Base-by-base conservation (phyloP, 2,797 vertebrate species). In the Uromys caudimaculatus region DNA sequence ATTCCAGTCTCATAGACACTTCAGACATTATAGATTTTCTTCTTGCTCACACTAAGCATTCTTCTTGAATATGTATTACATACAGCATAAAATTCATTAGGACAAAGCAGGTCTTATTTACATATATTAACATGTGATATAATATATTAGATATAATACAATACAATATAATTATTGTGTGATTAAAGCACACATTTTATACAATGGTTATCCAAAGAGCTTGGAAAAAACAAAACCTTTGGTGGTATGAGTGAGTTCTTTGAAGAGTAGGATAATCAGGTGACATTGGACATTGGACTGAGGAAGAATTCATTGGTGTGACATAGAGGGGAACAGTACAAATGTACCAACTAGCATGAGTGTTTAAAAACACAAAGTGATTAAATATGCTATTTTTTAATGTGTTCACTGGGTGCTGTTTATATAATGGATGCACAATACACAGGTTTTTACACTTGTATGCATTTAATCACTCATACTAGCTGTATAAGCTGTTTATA, bases 51-150 rank as follows among this genome's bases (percentile, higher is more conserved):
- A 56, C 12, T 60, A 21, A 1, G 38, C 35, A 29, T 75, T 95
- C 11, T 41, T 75, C n/a, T 54, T 83, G 19, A 62, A 32, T 75
- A 88, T 78, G 17, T 3, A 67, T 64, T 81, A 92, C 17, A 81
- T 89, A 83, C n/a, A 82, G 12, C 44, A 77, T 85, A 90, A 96
- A 91, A 73, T 64, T 86, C 29, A 64, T 56, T 67, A 87, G 60
- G 47, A 64, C 8, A 23, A 32, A 79, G 19, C 0, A 52, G 44
- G 16, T 71, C 54, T 62, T 89, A 64, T 89, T 90, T 60, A 75
- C 14, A 67, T 44, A 44, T 35, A 4, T 69, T 69, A 67, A 76
- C 41, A 11, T 69, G 38, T 27, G 27, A 50, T 83, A 23, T n/a
- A 27, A 58, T 90, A 91, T 79, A 71, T 13, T 79, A 19, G 73